A percentile compares a stretch with the other conserved stretches of the same genome.
phyloP scores from a whole-genome alignment of 2,888 invertebrate species.

The Conchocele bisecta region DNA sequence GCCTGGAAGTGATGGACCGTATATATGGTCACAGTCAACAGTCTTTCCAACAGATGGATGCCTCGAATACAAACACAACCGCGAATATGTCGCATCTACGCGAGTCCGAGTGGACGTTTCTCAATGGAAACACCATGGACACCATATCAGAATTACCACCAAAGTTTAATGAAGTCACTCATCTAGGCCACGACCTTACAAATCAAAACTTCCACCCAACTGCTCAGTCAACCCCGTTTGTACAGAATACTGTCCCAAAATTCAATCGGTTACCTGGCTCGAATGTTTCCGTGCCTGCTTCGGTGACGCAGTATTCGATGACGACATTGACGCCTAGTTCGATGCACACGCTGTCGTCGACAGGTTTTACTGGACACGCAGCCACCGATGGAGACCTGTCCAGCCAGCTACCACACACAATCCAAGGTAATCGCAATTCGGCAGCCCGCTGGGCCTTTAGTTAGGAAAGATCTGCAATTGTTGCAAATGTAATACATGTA shows the following conservation, averaged over 20 bases:
- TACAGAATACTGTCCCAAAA: too few species aligned
- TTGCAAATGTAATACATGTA: too few species aligned
- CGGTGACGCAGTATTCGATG: neutral
- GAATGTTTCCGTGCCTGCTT: too few species aligned
- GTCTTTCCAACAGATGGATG: neutral
- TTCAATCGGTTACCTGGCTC: too few species aligned
- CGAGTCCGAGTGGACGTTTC: slow-evolving; percentile 2
- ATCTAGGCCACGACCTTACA: neutral
- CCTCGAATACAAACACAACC: neutral
- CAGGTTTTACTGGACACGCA: neutral
- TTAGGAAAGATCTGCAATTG: too few species aligned
- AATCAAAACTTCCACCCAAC: slow-evolving; percentile 1
- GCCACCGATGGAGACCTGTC: neutral
- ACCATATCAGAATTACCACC: neutral
- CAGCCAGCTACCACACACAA: neutral
- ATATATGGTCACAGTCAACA: slow-evolving; percentile 30
- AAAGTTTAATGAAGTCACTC: neutral
- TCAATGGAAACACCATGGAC: neutral
- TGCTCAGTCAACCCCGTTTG: neutral
- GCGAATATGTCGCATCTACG: neutral
- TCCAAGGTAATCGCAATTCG: too few species aligned
- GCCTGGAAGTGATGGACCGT: slow-evolving; percentile 45
- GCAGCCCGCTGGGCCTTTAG: too few species aligned
- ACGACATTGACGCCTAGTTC: slow-evolving; percentile 8
- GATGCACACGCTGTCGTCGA: slow-evolving; percentile 1